A percentile compares a stretch with the other conserved stretches of the same genome.
These are phyloP conservation scores for Trogon surrucura DNA, from an alignment of 2,113 vertebrate genomes.

Conservation along the genomic window DNA sequence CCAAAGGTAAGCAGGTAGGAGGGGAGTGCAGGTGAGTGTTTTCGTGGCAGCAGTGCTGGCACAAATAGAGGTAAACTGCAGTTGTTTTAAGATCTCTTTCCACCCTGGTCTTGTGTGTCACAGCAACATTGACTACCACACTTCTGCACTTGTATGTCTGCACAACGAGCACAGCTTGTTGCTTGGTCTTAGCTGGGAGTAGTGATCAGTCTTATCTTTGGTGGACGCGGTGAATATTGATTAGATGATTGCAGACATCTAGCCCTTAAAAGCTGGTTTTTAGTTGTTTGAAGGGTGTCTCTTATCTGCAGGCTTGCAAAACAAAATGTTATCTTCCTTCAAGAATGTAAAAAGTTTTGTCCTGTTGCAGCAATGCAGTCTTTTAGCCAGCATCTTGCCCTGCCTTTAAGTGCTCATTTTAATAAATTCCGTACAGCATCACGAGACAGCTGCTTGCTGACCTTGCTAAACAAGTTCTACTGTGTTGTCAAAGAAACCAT, in stretches of 20 bases:
- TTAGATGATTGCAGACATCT: not conserved
- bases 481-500: not conserved
- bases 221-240: not conserved
- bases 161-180: not conserved
- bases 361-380: not conserved
- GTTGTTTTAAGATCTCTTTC: not conserved
- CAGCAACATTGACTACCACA: not conserved
- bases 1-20: not conserved
- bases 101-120: not conserved
- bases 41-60: not conserved
- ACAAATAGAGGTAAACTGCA: not conserved
- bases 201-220: not conserved
- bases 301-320: not conserved
- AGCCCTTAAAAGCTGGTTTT: not conserved
- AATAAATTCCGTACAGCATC: not conserved
- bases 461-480: constrained; percentile 39
- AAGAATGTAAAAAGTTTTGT: not conserved
- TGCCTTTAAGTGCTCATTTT: not conserved
- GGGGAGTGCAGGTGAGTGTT: not conserved
- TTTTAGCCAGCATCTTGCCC: not conserved
- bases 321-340: not conserved
- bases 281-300: not conserved
- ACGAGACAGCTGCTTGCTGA: not conserved
- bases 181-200: not conserved
- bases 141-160: not conserved